Evolutionary conservation across 2,113 vertebrate species (phyloP), one percentile per base, ranked within the genome.

Genomic region (Pyxicephalus adspersus): DNA sequence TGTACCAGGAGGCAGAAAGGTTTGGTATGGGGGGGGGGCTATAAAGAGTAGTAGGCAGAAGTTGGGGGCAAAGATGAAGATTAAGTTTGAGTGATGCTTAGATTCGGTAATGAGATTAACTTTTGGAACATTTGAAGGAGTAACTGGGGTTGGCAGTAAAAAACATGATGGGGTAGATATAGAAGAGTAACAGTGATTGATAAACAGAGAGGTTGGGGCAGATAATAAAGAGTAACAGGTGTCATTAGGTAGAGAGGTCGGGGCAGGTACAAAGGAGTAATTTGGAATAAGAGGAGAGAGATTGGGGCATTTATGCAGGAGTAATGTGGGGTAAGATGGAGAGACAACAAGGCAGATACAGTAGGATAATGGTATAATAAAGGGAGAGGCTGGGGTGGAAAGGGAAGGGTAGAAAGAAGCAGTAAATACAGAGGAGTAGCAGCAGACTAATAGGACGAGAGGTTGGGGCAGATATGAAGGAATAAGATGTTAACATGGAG

Each of bases 391-490:
- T 22, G 7, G 8, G 11, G 3, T 17, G 9, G 13, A 23, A 7
- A 18, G n/a, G 23, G 20, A 23, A n/a, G 3, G 18, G 0, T 0
- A 26, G n/a, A 61, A 84, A 71, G 81, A 77, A 86, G 77, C 19
- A 45, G 77, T 17, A 26, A 18, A 9, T 6, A 28, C 7, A 29
- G 54, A 65, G 28, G 16, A n/a, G n/a, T n/a, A n/a, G n/a, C n/a
- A n/a, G n/a, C n/a, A n/a, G n/a, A n/a, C n/a, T n/a, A 61, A n/a
- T n/a, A n/a, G n/a, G 81, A 65, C 0, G 54, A 38, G 5, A 29
- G 8, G 18, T 72, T 50, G 65, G 60, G 64, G 28, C 28, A 2
- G 31, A n/a, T n/a, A n/a, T n/a, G 2, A 52, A 23, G 1, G 22
- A 16, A 1, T 22, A 20, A 22, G 23, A 22, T 4, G 23, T 2